Base-by-base conservation (phyloP, 2,797 vertebrate species). In the Atherinosoma microstoma region DNA sequence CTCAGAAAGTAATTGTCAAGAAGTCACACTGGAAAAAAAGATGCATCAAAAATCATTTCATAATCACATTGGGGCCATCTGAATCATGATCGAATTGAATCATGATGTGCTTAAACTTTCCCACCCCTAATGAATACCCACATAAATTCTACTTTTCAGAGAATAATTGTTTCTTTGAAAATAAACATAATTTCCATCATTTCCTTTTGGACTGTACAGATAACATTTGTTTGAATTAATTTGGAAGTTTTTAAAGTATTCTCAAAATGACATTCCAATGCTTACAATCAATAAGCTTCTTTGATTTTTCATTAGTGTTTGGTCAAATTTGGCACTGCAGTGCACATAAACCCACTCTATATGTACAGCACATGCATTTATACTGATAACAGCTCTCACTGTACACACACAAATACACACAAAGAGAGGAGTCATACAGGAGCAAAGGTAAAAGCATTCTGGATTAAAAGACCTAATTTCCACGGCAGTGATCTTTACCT, bases 391-490 rank as follows among this genome's bases (percentile, higher is more conserved):
- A 30, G 30, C 24, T 32, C 36, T 22, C n/a, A 45, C 13, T 47
- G 2, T 62, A 10, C 29, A 67, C 47, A 69, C 40, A 59, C 58
- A 59, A 38, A 68, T 16, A 63, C 56, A 54, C 54, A 72, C 57
- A 51, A 34, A 71, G 29, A 49, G 3, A 59, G n/a, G 22, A 67
- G 77, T 40, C 6, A 4, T 34, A n/a, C 58, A 71, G 38, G 56
- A 67, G 56, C 66, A 76, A 79, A 77, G 58, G 60, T 54, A 80
- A 75, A 83, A 67, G 60, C 68, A 56, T 60, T 80, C 22, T 54
- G 63, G 62, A 76, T 76, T 86, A 75, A 84, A 83, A 87, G 67
- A 83, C 51, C 58, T 56, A 57, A 78, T 75, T 84, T 83, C 56
- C 74, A 36, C 62, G 35, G 30, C 69, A 47, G 47, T 60, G 61